Evolutionary conservation across 1,140 invertebrate genomes (phyloP), one percentile per base, ranked within the genome.

Genomic region (Drosophila sechellia): DNA sequence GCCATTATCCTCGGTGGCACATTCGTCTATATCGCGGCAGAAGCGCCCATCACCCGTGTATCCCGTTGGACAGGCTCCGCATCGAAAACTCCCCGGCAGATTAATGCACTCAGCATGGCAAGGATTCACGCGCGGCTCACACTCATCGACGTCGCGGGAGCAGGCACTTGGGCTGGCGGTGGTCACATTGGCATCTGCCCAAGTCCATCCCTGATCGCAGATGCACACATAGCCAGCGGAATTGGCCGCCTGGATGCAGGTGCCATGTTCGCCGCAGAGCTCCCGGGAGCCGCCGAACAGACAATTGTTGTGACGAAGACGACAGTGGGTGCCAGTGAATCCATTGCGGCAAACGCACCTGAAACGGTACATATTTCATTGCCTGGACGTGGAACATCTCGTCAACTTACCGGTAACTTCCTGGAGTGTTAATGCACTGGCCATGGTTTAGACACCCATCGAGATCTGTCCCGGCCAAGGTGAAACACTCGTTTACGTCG

Each of bases 1-100:
- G 4, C 98, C 98, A 91, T 98, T 98, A 79, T 96, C 95, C 22
- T 55, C 69, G 10, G 94, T 93, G 13, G 93, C 83, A 91, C 98
- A 99, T 93, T 99, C 98, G 87, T 99, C 95, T 20, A 98, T 95
- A 90, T 99, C 98, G 0, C 92, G 92, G 89, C 98, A 99, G 42
- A 94, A 94, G 81, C 95, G 96, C 1, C 98, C 98, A 93, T 98
- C 81, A 42, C 98, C 98, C 57, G 95, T 95, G 90, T 96, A 99
- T 15, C 97, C 96, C 80, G 92, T 63, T 20, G 98, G 98, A 93
- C 98, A 99, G 25, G 93, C 92, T 1, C 96, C 97, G 92, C 98
- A 99, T 46, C 93, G 92, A 92, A 96, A 99, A 5, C 95, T 95
- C 5, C 98, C 98, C 1, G 96, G 97, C 1, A 95, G 92, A 92